Evolutionary conservation across 2,113 vertebrate species (phyloP), one percentile per base, ranked within the genome.

Genomic region (Numida meleagris): DNA sequence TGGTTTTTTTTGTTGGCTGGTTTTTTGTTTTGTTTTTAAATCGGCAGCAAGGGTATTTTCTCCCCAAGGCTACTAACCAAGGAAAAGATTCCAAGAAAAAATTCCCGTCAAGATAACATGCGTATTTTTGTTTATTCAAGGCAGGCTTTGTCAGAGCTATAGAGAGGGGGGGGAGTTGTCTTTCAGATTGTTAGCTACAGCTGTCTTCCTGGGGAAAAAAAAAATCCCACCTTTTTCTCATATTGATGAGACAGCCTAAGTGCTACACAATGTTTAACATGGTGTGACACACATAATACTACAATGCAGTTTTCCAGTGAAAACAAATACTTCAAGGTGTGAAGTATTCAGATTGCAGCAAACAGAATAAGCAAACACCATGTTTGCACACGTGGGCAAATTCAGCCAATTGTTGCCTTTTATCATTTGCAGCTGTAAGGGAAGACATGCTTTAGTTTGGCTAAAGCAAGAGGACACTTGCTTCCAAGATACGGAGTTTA

Each of bases 311-410:
- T 80, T 91, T 91, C 61, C 57, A 40, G 51, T 57, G 72, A 85
- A 95, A 91, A 88, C 33, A 91, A 95, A 95, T 51, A 81, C 76
- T 94, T 65, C 9, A 78, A n/a, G 57, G 10, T 95, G 85, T 91
- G 93, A 91, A 89, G 68, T 76, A 65, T 50, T 88, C 75, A 46
- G 93, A 95, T 82, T 94, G 72, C 85, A 92, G 87, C 94, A 92
- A 90, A 93, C 34, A 48, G 29, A 74, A 66, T 40, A 50, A 71
- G 89, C 61, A 82, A 90, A 89, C 61, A 38, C 0, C 19, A 31
- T 89, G 82, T 95, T 94, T 93, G 88, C 89, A 88, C 93, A 95
- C 88, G 87, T 90, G 93, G 34, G 67, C 85, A 65, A 75, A 63
- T 88, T 48, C 85, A 75, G 65, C 43, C 58, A 65, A 48, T 4